Percentiles rank a stretch among this genome's conserved stretches.
Evolutionary conservation across 2,113 vertebrate genomes (phyloP).

Genomic region (Mungos mungo): DNA sequence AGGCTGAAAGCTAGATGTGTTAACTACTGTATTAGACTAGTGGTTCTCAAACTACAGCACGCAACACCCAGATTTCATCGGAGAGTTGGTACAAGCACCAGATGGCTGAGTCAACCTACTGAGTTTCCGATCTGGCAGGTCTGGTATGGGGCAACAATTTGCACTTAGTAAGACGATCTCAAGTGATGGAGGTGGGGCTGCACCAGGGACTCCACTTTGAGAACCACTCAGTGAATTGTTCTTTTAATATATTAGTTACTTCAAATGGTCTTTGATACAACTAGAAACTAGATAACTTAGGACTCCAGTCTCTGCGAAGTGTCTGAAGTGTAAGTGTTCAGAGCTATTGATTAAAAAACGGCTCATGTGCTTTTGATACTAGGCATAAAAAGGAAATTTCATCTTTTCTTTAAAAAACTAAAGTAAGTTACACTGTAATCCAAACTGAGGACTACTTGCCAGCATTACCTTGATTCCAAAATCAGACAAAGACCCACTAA

Average conservation of each 20-base stretch:
- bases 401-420: conserved; percentile 6
- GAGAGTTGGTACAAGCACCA: neutral
- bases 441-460: neutral
- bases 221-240: neutral
- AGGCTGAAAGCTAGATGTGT: neutral
- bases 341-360: neutral
- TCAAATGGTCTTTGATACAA: neutral
- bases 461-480: too few relatives aligned
- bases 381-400: neutral
- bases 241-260: neutral
- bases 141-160: neutral
- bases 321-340: neutral
- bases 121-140: neutral
- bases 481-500: too few relatives aligned
- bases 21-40: neutral
- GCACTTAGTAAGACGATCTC: neutral
- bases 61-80: neutral
- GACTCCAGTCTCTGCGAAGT: neutral
- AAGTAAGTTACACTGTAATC: neutral
- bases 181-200: too few relatives aligned
- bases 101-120: rapidly evolving
- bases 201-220: neutral
- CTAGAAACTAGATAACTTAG: neutral
- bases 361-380: neutral
- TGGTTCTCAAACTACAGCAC: neutral